Evolutionary conservation across 2,797 vertebrate genomes (phyloP).

Genomic region (Spinibarbus caldwelli): DNA sequence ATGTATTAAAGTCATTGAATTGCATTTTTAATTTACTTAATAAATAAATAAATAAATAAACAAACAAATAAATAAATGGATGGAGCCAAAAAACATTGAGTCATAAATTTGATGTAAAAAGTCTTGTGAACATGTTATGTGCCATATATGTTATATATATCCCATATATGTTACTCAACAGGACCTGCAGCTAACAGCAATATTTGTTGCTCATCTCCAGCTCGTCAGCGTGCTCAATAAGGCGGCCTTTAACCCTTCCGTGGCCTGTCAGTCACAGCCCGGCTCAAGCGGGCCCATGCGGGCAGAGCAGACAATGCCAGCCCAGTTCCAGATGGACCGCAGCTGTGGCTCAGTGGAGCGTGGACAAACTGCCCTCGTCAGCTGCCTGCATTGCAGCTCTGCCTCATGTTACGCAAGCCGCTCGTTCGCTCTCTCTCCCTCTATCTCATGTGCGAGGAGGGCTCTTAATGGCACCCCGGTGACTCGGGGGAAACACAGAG

Average conservation of each 20-base stretch:
- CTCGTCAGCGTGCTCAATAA: conserved; percentile 15
- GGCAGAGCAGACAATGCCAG: conserved; percentile 42
- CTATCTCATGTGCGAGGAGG: conserved; percentile 17
- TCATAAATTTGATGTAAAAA: background rate
- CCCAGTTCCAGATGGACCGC: conserved; percentile 54
- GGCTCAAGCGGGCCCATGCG: conserved; percentile 18
- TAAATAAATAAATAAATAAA: too few species aligned
- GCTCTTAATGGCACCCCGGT: conserved; percentile 46
- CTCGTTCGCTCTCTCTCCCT: conserved; percentile 24
- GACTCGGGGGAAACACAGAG: conserved; percentile 38
- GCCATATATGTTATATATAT: too few species aligned
- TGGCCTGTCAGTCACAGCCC: conserved; percentile 12
- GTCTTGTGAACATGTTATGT: background rate
- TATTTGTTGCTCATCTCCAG: conserved; percentile 20
- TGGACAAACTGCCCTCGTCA: conserved; percentile 52
- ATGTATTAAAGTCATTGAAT: background rate
- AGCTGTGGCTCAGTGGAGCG: conserved; percentile 57
- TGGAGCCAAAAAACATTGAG: background rate
- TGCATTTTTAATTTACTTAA: background rate
- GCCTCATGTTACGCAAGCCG: conserved; percentile 46
- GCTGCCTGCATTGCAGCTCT: conserved; percentile 51
- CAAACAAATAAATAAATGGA: background rate
- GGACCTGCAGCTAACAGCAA: conserved; percentile 22
- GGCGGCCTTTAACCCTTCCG: conserved; percentile 34
- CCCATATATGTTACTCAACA: background rate